Evolutionary conservation across 2,113 vertebrate species (phyloP), one percentile per base, ranked within the genome.

Genomic region (Macaca mulatta): DNA sequence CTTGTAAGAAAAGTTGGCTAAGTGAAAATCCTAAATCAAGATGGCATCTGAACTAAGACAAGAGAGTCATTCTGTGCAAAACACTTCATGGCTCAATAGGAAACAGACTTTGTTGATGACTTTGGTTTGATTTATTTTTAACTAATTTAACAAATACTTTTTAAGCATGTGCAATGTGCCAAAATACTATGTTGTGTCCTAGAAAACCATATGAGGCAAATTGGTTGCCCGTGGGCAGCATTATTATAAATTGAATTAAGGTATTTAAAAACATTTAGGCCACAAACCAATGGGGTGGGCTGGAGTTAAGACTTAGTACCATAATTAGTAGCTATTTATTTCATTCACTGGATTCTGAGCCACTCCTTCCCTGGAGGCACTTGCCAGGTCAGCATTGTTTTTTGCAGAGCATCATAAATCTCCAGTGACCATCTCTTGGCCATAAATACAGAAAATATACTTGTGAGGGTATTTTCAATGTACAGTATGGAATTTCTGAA

Each of bases 391-490:
- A 96, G 92, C 89, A 52, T 9, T 89, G 48, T 92, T 93, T 85
- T 57, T 75, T 20, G 3, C 0, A 35, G 40, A 79, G 43, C 7
- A 50, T 82, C 48, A 87, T 95, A 90, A 92, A 92, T 97, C 69
- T 97, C 64, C 70, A 87, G 0, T 72, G 84, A 67, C 50, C 20
- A 43, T 14, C 11, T 9, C 72, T 92, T 93, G 57, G 59, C 85
- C 96, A 72, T 85, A 96, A 96, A 88, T 96, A 94, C 12, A 67
- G 89, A 94, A 83, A 79, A 95, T 17, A 59, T 50, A 40, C 6
- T 83, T 85, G 7, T 67, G 55, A 94, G 55, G 3, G 12, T 69
- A 64, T 95, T 91, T 94, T 91, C 45, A 13, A 40, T 59, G 64
- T 86, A 81, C 13, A 79, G 43, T 93, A 52, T 40, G 20, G 25